These are phyloP conservation scores for Acrocephalus arundinaceus DNA, from an alignment of 2,113 vertebrate genomes.

Conservation along the genomic window DNA sequence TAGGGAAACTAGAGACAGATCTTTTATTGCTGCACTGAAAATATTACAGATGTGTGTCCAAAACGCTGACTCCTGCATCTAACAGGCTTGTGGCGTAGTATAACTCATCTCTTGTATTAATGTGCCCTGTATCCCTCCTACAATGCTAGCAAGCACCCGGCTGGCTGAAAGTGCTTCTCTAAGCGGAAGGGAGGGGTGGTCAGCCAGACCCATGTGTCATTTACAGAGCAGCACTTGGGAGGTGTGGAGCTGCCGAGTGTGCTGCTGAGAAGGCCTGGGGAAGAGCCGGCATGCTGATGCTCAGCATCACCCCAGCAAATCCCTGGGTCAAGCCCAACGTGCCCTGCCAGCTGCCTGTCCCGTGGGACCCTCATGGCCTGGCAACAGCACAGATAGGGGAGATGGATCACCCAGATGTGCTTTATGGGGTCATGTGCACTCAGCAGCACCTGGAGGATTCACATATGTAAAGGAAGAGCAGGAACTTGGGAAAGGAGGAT, in stretches of 20 bases:
- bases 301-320: fast-evolving
- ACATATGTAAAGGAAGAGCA: neutral
- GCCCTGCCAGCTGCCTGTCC: neutral
- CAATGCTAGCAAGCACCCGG: neutral
- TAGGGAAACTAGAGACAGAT: neutral
- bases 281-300: neutral
- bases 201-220: neutral
- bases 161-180: neutral
- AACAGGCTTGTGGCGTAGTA: neutral
- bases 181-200: fast-evolving
- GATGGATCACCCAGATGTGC: no score
- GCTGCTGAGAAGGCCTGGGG: neutral
- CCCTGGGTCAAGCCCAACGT: neutral
- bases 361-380: fast-evolving
- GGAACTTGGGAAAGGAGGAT: neutral
- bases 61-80: neutral
- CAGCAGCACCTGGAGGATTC: neutral
- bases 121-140: neutral
- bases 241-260: neutral
- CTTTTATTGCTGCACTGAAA: neutral
- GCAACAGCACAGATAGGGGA: neutral
- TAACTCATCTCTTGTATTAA: neutral
- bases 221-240: neutral
- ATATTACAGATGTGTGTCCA: neutral
- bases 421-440: neutral